Percentiles rank a stretch among this genome's conserved stretches.
Conservation (phyloP, 2,797 vertebrate species). For the Tapirus indicus region DNA sequence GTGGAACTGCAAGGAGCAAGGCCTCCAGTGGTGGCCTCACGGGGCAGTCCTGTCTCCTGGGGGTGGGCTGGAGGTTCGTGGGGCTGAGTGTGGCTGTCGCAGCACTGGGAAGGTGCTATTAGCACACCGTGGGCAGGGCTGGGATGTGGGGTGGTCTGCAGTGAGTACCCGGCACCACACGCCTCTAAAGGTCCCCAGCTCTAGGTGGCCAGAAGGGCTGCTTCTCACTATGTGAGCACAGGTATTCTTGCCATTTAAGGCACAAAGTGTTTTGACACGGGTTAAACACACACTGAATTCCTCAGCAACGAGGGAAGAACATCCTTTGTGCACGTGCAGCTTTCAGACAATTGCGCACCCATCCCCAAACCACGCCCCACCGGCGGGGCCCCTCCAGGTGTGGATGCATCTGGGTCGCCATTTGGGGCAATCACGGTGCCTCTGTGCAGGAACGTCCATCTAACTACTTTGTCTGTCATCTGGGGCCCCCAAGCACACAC, state of each 20-base stretch:
- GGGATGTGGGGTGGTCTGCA: no score
- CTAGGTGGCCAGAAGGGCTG: no score
- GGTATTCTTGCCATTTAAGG: neutral
- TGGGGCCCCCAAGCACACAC: fast-evolving
- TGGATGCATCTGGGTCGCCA: fast-evolving
- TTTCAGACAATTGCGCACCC: neutral
- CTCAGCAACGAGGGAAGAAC: no score
- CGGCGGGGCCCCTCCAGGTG: neutral
- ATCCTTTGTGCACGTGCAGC: neutral
- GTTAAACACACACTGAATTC: no score
- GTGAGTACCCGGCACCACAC: fast-evolving
- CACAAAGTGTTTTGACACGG: neutral
- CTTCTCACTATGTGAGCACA: neutral
- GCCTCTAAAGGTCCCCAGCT: neutral
- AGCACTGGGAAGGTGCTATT: fast-evolving
- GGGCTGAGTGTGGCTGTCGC: fast-evolving
- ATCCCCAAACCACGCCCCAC: neutral
- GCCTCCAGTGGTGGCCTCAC: neutral
- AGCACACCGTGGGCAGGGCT: neutral
- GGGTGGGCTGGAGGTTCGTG: neutral
- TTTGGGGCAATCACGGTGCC: fast-evolving
- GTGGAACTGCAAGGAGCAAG: fast-evolving
- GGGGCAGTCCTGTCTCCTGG: neutral
- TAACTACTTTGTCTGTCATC: neutral
- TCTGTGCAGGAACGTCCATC: fast-evolving